Conservation (phyloP, 2,113 vertebrate genomes). For the Sinocyclocheilus anophthalmus region DNA sequence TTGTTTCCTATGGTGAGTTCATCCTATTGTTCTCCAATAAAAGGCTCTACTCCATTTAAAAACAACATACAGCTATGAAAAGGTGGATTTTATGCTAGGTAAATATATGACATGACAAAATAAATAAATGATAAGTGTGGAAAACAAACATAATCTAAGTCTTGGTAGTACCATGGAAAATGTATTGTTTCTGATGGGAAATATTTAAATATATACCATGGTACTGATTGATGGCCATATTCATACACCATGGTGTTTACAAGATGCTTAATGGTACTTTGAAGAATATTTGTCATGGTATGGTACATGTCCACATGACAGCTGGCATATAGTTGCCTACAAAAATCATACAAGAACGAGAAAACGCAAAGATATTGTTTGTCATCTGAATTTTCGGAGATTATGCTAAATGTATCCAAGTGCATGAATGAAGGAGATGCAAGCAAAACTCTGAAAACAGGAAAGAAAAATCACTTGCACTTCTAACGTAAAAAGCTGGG, state of each 20-base stretch:
- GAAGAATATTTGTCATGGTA: background rate
- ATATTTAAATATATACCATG: background rate
- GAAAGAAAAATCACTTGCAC: constrained; percentile 19
- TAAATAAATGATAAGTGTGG: background rate
- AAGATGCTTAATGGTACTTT: background rate
- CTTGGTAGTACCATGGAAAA: background rate
- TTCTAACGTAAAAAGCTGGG: constrained; percentile 51
- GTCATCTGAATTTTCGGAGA: background rate
- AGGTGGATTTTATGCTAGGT: background rate
- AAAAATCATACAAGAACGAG: background rate
- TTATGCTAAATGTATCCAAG: background rate
- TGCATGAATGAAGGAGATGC: background rate
- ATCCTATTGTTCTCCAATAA: constrained; percentile 56
- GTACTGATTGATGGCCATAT: background rate
- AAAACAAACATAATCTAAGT: background rate
- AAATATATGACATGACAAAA: background rate
- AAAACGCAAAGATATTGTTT: background rate
- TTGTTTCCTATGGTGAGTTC: constrained; percentile 60
- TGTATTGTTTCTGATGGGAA: background rate
- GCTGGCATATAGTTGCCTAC: background rate
- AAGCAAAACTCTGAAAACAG: background rate
- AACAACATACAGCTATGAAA: background rate
- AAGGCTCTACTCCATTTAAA: background rate
- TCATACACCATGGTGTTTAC: background rate
- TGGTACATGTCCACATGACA: background rate